phyloP scores from a whole-genome alignment of 2,888 invertebrate species.

The Neria commutata region DNA sequence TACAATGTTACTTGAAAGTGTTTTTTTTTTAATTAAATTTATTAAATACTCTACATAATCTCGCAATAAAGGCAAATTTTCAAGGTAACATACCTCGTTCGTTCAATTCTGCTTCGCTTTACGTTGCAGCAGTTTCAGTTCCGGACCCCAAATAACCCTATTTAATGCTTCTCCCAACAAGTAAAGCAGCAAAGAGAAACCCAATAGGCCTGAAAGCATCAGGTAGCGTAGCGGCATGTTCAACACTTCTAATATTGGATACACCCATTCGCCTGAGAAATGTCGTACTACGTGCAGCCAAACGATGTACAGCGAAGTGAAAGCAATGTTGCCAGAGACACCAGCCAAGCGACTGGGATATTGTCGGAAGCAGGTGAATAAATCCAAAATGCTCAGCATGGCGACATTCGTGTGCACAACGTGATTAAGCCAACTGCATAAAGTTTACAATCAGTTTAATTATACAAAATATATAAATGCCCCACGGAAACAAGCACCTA shows the following conservation, averaged over 20 bases:
- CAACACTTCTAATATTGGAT: conserved; percentile 82
- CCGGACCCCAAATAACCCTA: conserved; percentile 72
- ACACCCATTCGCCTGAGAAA: conserved; percentile 84
- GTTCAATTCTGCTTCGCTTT: conserved; percentile 4
- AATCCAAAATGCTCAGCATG: conserved; percentile 76
- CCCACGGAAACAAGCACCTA: conserved; percentile 33
- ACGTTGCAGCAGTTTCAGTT: conserved; percentile 60
- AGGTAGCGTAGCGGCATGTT: conserved; percentile 71
- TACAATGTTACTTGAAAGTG: too few species aligned
- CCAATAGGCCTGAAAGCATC: conserved; percentile 72
- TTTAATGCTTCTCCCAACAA: conserved; percentile 74
- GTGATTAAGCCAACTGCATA: conserved; percentile 82
- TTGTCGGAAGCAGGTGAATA: conserved; percentile 73
- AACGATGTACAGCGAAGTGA: conserved; percentile 73
- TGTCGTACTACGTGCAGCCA: conserved; percentile 80
- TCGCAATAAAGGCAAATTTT: too few species aligned
- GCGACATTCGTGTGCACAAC: conserved; percentile 87
- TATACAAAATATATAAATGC: conserved; percentile 3
- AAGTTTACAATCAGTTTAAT: not conserved
- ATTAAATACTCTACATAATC: too few species aligned
- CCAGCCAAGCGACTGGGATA: conserved; percentile 74
- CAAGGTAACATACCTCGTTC: too few species aligned
- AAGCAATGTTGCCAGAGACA: conserved; percentile 66
- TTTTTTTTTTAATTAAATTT: too few species aligned
- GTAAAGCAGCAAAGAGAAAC: conserved; percentile 68